Evolutionary conservation across 2,797 vertebrate genomes (phyloP).

Genomic region (Perdix hodgsoniae): DNA sequence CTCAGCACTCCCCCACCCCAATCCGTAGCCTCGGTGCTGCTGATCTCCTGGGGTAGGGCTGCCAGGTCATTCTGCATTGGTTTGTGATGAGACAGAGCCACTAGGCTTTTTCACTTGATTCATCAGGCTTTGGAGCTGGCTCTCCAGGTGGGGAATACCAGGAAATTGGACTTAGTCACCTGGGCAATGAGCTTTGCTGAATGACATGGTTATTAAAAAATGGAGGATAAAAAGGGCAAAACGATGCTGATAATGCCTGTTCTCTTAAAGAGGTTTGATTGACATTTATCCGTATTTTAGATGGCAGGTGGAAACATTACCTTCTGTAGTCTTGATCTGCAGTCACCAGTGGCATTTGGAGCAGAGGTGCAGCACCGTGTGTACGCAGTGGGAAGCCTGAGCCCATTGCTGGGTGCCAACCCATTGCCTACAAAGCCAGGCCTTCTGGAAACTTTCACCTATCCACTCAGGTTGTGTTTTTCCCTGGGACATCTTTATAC

Average conservation of each 20-base stretch:
- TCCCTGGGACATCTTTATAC: neutral
- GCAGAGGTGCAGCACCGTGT: neutral
- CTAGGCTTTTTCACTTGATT: neutral
- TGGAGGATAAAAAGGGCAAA: neutral
- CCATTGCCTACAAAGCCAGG: neutral
- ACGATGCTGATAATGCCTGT: neutral
- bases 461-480: neutral
- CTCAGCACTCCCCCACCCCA: neutral
- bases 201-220: neutral
- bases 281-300: neutral
- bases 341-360: neutral
- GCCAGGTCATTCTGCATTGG: neutral
- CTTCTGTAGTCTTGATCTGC: neutral
- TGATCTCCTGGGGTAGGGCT: neutral
- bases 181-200: neutral
- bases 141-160: neutral
- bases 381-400: neutral
- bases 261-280: neutral
- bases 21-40: neutral
- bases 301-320: neutral
- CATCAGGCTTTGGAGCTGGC: conserved; percentile 13
- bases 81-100: neutral
- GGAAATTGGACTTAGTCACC: neutral
- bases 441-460: neutral
- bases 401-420: neutral